These are phyloP conservation scores for Pyxicephalus adspersus DNA, from an alignment of 2,113 vertebrate species.

Conservation along the genomic window DNA sequence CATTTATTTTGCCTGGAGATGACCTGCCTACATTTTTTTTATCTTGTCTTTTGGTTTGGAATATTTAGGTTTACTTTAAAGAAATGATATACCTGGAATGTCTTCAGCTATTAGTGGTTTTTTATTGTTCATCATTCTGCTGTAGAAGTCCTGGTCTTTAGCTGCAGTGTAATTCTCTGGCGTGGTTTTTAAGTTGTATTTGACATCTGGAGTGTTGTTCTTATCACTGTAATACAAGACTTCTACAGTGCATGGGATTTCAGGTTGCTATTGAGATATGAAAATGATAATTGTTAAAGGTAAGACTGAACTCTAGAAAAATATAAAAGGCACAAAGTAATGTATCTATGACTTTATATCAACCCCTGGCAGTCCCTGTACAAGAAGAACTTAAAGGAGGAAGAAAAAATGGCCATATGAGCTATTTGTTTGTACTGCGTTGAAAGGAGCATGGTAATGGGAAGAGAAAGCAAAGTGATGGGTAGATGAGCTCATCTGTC, in stretches of 20 bases:
- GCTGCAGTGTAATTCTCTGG: slow-evolving; percentile 67
- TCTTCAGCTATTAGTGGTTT: slow-evolving; percentile 71
- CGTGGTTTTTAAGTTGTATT: slow-evolving; percentile 71
- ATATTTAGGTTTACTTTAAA: not conserved
- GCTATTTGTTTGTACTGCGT: too few species aligned
- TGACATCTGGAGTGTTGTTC: slow-evolving; percentile 72
- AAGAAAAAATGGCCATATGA: too few species aligned
- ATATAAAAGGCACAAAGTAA: too few species aligned
- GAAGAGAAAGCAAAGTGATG: too few species aligned
- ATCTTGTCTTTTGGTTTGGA: too few species aligned
- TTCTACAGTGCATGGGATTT: slow-evolving; percentile 77
- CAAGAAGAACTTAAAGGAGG: too few species aligned
- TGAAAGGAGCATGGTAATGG: too few species aligned
- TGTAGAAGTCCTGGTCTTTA: slow-evolving; percentile 81
- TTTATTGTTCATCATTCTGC: slow-evolving; percentile 68
- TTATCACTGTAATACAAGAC: slow-evolving; percentile 75
- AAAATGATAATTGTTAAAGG: too few species aligned
- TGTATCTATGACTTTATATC: too few species aligned
- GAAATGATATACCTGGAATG: slow-evolving; percentile 81
- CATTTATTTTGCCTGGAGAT: not conserved
- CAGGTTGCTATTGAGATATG: slow-evolving; percentile 62
- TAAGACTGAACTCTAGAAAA: too few species aligned
- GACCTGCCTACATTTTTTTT: not conserved
- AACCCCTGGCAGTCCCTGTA: too few species aligned
- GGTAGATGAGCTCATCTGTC: too few species aligned